Percentiles rank a stretch among this genome's conserved stretches.
phyloP scores from a whole-genome alignment of 2,888 invertebrate genomes.

The Beris chalybata region DNA sequence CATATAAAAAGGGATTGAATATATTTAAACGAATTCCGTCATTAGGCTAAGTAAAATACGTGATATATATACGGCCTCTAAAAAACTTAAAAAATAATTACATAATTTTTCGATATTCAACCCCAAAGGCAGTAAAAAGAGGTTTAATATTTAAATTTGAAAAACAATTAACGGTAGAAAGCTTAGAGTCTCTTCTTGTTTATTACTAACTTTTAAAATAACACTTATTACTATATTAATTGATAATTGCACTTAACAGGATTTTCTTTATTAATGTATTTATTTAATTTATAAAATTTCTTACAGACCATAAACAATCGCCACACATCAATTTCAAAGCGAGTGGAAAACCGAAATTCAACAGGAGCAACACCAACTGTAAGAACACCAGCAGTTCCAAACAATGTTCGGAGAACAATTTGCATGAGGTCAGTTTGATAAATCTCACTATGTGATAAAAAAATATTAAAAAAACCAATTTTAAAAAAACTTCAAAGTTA shows the following conservation, averaged over 20 bases:
- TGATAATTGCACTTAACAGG: not conserved
- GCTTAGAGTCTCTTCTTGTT: no score
- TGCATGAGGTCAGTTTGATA: conserved; percentile 35
- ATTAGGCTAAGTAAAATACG: no score
- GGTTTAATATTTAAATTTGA: no score
- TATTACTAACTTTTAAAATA: not conserved
- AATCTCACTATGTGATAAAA: not conserved
- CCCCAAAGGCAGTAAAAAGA: no score
- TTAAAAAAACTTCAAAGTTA: conserved; percentile 18
- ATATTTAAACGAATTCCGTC: no score
- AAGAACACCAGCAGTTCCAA: conserved; percentile 9
- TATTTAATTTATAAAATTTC: conserved; percentile 1
- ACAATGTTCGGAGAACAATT: conserved; percentile 34
- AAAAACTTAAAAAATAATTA: no score
- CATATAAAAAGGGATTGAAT: no score
- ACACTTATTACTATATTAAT: not conserved
- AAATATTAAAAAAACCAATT: not conserved
- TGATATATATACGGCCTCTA: no score
- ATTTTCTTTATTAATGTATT: not conserved
- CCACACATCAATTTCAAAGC: conserved; percentile 51
- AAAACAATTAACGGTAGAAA: no score
- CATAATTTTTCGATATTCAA: no score
- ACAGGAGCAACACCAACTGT: conserved; percentile 3
- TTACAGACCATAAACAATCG: conserved; percentile 50
- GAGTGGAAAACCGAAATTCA: conserved; percentile 40